Evolutionary conservation across 1,140 invertebrate genomes (phyloP), one percentile per base, ranked within the genome.

Genomic region (Caenorhabditis brenneri): DNA sequence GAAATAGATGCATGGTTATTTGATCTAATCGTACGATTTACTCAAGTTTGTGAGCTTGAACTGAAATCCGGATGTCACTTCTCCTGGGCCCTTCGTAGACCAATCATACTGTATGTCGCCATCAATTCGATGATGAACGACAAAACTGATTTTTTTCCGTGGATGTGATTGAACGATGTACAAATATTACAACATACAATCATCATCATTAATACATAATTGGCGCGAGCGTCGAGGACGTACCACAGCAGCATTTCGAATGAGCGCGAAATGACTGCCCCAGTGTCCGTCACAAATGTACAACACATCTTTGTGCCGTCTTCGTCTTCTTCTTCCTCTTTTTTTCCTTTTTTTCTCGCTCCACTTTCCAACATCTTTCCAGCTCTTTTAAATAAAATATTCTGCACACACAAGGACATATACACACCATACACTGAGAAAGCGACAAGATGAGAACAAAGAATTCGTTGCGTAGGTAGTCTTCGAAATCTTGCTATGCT

Each of bases 181-280:
- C n/a, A 74, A 74, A 74, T 74, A 42, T 74, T 29, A 22, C n/a
- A 42, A 74, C 36, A 74, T 15, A 74, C 65, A 74, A 74, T 74
- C 33, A 74, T 36, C 58, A 65, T 74, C 65, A 74, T 74, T 31
- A 74, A 74, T 74, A 74, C 33, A 74, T 74, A 74, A 74, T 74
- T 74, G 65, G 36, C n/a, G 65, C 36, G 15, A 33, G 33, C 33
- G 58, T 65, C 31, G 36, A 74, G 36, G 65, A 74, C 65, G 65
- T 74, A 74, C 65, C 65, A 74, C 36, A 74, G 36, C 65, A 39
- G 81, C 81, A 74, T 51, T 65, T 16, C 65, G 81, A 74, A 83
- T 83, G 60, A 65, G 65, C 81, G 46, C 51, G 74, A 74, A 83
- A 83, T 83, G 82, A 74, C 80, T n/a, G 53, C 55, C 74, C 42